phyloP scores from a whole-genome alignment of 2,888 invertebrate species.

The Corbicula japonica region DNA sequence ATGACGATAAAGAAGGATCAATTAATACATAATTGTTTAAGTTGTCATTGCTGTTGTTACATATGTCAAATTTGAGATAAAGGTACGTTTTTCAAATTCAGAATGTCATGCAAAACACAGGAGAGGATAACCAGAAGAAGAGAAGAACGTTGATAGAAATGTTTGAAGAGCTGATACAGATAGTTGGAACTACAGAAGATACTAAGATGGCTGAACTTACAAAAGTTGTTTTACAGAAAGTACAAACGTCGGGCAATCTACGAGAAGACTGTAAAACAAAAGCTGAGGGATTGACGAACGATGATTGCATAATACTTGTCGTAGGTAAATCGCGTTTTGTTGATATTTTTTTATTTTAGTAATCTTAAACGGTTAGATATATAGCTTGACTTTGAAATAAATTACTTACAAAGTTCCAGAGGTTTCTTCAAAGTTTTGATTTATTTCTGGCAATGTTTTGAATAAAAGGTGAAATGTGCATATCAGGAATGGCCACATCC shows the following conservation, averaged over 20 bases:
- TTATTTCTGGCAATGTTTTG: too few relatives aligned
- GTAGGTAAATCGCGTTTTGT: slow-evolving; percentile 41
- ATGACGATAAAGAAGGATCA: too few relatives aligned
- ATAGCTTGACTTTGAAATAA: too few relatives aligned
- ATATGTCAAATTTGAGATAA: too few relatives aligned
- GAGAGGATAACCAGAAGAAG: slow-evolving; percentile 61
- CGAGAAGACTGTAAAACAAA: slow-evolving; percentile 47
- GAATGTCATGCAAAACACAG: slow-evolving; percentile 50
- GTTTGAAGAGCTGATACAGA: slow-evolving; percentile 49
- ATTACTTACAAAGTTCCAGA: too few relatives aligned
- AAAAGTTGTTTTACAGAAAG: slow-evolving; percentile 43
- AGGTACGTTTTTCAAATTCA: slow-evolving; percentile 52
- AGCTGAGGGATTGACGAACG: slow-evolving; percentile 32
- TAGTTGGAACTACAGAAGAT: slow-evolving; percentile 33
- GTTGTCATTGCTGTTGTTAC: too few relatives aligned
- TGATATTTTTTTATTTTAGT: too few relatives aligned
- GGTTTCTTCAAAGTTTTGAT: too few relatives aligned
- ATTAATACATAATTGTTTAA: too few relatives aligned
- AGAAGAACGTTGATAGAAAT: slow-evolving; percentile 55
- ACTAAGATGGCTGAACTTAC: slow-evolving; percentile 32
- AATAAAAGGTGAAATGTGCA: too few relatives aligned
- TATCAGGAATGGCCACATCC: too few relatives aligned
- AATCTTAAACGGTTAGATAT: too few relatives aligned
- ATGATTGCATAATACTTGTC: slow-evolving; percentile 57
- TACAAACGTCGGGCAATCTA: slow-evolving; percentile 46